Evolutionary conservation across 2,797 vertebrate species (phyloP).

Genomic region (Arremon brunneinucha): DNA sequence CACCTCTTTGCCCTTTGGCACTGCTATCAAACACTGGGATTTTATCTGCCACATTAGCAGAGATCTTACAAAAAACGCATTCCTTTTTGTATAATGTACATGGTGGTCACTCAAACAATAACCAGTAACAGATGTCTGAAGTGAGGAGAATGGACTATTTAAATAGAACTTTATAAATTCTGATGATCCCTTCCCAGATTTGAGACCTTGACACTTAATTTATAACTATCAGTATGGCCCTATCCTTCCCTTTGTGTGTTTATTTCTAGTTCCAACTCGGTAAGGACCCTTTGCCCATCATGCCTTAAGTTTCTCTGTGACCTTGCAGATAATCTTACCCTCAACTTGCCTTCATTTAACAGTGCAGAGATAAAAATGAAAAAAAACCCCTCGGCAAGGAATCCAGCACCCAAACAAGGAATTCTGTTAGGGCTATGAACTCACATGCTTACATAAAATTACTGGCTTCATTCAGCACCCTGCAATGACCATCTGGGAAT

Average conservation of each 20-base stretch:
- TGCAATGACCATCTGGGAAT: conserved; percentile 34
- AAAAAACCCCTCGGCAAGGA: conserved; percentile 30
- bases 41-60: conserved; percentile 40
- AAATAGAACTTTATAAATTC: conserved; percentile 70
- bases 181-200: conserved; percentile 60
- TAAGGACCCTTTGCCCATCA: conserved; percentile 17
- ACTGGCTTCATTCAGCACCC: conserved; percentile 40
- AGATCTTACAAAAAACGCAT: conserved; percentile 79
- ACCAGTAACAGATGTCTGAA: conserved; percentile 82
- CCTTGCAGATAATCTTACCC: conserved; percentile 49
- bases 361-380: conserved; percentile 22
- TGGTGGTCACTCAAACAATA: conserved; percentile 85
- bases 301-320: conserved; percentile 33
- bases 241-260: neutral
- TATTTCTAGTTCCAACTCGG: neutral
- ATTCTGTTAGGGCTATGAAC: conserved; percentile 52
- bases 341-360: conserved; percentile 48
- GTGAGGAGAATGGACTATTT: conserved; percentile 76
- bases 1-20: conserved; percentile 81
- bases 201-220: conserved; percentile 55
- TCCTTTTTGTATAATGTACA: conserved; percentile 75
- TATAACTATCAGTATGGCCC: conserved; percentile 39
- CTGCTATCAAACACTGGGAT: conserved; percentile 69
- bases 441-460: conserved; percentile 65
- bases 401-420: conserved; percentile 50